phyloP scores from a whole-genome alignment of 2,888 invertebrate genomes.

The Sarcophaga caerulescens region DNA sequence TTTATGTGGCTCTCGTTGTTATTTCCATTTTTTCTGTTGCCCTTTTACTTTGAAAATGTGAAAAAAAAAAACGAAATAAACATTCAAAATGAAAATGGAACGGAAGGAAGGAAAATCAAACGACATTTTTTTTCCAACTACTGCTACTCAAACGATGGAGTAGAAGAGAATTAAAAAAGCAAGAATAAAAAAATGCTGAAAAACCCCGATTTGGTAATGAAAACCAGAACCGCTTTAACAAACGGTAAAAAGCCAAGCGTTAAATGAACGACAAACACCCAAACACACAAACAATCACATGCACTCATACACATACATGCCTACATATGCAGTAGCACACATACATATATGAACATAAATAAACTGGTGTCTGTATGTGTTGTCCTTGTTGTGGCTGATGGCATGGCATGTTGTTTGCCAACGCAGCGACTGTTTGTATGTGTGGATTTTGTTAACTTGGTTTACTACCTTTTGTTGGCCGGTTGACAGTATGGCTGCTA shows the following conservation, averaged over 20 bases:
- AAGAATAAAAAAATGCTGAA: not conserved
- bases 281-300: not conserved
- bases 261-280: constrained; percentile 51
- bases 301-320: not conserved
- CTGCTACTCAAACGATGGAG: not conserved
- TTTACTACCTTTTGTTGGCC: constrained; percentile 28
- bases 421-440: not conserved
- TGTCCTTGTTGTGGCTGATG: constrained; percentile 39
- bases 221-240: constrained; percentile 52
- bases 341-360: not conserved
- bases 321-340: not conserved
- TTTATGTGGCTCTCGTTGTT: constrained; percentile 12
- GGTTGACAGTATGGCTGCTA: not conserved
- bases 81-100: not conserved
- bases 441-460: constrained; percentile 25
- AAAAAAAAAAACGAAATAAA: not conserved
- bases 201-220: constrained; percentile 31
- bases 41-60: not conserved
- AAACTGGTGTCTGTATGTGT: not conserved
- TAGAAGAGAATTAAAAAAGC: not conserved
- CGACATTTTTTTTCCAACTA: not conserved
- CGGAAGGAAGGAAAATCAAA: not conserved
- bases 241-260: constrained; percentile 56
- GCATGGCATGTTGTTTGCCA: not conserved
- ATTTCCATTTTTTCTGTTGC: not conserved